phyloP scores from a whole-genome alignment of 2,797 vertebrate genomes.

The Phataginus tricuspis region DNA sequence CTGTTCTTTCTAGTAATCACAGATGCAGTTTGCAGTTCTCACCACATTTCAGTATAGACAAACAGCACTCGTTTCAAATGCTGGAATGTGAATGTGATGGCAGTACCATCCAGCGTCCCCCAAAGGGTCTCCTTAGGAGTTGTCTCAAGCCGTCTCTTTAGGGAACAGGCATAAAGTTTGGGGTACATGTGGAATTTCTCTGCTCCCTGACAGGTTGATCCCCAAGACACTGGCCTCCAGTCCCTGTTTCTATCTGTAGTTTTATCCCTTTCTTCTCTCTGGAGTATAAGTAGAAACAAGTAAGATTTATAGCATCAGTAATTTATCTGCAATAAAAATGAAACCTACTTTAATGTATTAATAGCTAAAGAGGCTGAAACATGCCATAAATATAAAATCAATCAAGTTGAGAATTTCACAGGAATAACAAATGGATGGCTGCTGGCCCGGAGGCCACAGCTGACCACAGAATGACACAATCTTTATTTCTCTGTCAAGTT shows the following conservation, averaged over 20 bases:
- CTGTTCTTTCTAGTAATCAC: neutral
- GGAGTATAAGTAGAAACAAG: neutral
- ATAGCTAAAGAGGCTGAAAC: constrained; percentile 71
- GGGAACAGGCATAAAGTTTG: neutral
- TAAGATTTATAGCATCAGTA: constrained; percentile 65
- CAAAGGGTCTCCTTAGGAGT: neutral
- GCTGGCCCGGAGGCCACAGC: neutral
- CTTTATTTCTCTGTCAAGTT: constrained; percentile 31
- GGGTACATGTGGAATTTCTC: neutral
- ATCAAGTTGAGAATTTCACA: constrained; percentile 15
- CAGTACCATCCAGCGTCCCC: neutral
- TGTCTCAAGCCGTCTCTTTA: neutral
- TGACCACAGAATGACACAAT: neutral
- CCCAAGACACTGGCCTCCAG: neutral
- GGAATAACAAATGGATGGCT: constrained; percentile 34
- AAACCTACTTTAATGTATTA: constrained; percentile 73
- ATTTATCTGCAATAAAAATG: constrained; percentile 74
- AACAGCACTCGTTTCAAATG: neutral
- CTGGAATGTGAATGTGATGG: accelerated
- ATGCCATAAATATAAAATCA: constrained; percentile 70
- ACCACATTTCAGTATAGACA: neutral
- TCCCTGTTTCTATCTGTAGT: neutral
- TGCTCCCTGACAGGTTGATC: neutral
- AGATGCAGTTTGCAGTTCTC: neutral
- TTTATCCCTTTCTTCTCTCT: constrained; percentile 7